Evolutionary conservation across 30 jellyfish, hydroid and myxozoan genomes (phyloP), one percentile per base, ranked within the genome.

Genomic region (Turritopsis rubra): DNA sequence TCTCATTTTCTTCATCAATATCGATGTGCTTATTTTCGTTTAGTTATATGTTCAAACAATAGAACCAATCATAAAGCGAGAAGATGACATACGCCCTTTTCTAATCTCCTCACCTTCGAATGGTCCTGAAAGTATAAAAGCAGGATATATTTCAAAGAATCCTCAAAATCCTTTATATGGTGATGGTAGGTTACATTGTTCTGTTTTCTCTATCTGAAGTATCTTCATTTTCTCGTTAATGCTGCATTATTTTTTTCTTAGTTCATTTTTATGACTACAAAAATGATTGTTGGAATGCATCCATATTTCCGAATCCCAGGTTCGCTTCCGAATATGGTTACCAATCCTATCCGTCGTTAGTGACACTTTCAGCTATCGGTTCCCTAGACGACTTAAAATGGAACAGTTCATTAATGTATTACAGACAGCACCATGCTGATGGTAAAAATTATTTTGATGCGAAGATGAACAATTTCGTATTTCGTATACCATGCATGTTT

Each of bases 271-370:
- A 91, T 53, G 88, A 87, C 80, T 91, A 91, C 83, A 26, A 28
- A 18, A 74, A 83, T 1, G 85, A 91, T 80, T 91, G 97, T 75
- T 80, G 92, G 96, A 81, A 91, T 66, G 75, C 84, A 17, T 82
- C 71, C n/a, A 72, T 87, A 0, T 87, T 85, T 73, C 96, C 96
- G 18, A 91, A 87, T 23, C 95, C 97, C 65, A 83, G 97, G 79
- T 84, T 91, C 52, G 96, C 97, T 22, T 87, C 96, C 18, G 97
- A 91, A 77, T 91, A 91, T 52, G 97, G 97, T 53, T 91, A 91
- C 74, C 97, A 91, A 72, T 87, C 97, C 20, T 86, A 75, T 65
- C 97, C 97, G 5, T 91, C 97, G 8, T 52, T 79, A 23, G 79
- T 84, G 18, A 29, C 96, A 19, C 73, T 87, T 25, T 27, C 54